phyloP scores from a whole-genome alignment of 2,888 invertebrate genomes.

The Platycnemis pennipes region DNA sequence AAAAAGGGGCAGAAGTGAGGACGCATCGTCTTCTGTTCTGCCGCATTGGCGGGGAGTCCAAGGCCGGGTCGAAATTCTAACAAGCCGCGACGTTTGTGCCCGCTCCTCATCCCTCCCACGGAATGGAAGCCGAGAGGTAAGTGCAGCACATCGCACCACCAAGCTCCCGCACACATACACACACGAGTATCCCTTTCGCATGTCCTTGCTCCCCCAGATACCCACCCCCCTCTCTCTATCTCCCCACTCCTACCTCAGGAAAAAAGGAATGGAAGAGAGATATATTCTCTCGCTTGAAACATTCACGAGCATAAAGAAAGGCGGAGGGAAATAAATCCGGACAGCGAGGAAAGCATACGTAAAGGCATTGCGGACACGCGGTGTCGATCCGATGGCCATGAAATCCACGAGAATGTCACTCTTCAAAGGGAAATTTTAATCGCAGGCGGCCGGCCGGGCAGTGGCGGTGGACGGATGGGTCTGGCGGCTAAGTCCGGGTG shows the following conservation, averaged over 20 bases:
- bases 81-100: not conserved
- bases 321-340: not conserved
- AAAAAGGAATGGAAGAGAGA: too few relatives aligned
- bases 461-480: not conserved
- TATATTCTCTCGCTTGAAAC: too few relatives aligned
- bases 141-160: not conserved
- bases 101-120: not conserved
- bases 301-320: not conserved
- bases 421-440: constrained; percentile 14
- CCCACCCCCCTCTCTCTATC: too few relatives aligned
- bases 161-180: not conserved
- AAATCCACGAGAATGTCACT: not conserved
- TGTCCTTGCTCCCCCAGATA: too few relatives aligned
- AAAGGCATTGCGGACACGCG: not conserved
- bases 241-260: too few relatives aligned
- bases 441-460: not conserved
- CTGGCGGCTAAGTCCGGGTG: not conserved
- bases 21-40: not conserved
- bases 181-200: too few relatives aligned
- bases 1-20: not conserved
- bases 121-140: not conserved
- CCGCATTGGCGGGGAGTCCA: not conserved
- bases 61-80: not conserved
- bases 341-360: not conserved
- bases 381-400: not conserved